These are phyloP conservation scores for Xiphophorus maculatus DNA, from an alignment of 2,113 vertebrate species.

Conservation along the genomic window DNA sequence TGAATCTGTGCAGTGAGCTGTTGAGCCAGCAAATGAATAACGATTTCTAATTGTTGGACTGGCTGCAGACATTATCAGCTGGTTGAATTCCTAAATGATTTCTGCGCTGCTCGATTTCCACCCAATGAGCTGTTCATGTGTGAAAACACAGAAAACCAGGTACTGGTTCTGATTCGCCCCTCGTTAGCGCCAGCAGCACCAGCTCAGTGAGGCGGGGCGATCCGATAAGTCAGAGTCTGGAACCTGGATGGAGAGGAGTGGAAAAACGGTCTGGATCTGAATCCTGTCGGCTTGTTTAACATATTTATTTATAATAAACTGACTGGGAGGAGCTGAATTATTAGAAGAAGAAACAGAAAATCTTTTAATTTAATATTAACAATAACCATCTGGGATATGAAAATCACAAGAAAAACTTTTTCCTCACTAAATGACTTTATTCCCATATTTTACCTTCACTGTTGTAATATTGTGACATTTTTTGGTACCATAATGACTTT, in stretches of 20 bases:
- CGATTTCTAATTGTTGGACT: slow-evolving; percentile 54
- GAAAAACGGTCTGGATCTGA: slow-evolving; percentile 2
- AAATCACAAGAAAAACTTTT: too few relatives aligned
- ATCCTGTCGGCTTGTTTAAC: not conserved
- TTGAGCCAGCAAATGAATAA: slow-evolving; percentile 45
- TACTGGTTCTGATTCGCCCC: slow-evolving; percentile 5
- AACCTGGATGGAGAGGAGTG: not conserved
- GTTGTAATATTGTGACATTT: too few relatives aligned
- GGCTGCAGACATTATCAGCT: slow-evolving; percentile 31
- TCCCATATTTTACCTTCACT: too few relatives aligned
- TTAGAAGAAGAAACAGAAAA: too few relatives aligned
- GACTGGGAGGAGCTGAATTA: not conserved
- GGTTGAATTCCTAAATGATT: slow-evolving; percentile 39
- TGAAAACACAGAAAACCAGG: slow-evolving; percentile 21
- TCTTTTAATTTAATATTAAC: too few relatives aligned
- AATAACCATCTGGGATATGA: too few relatives aligned
- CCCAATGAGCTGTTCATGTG: slow-evolving; percentile 32
- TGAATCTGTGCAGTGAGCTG: slow-evolving; percentile 28
- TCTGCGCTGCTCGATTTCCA: slow-evolving; percentile 30
- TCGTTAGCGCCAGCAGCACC: slow-evolving; percentile 3
- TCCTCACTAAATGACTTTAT: too few relatives aligned
- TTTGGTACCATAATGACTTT: too few relatives aligned
- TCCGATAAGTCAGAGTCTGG: not conserved
- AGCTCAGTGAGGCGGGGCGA: slow-evolving; percentile 29
- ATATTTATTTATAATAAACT: not conserved